Conservation (phyloP, 2,888 invertebrate species). For the Acanthosepion lycidas region DNA sequence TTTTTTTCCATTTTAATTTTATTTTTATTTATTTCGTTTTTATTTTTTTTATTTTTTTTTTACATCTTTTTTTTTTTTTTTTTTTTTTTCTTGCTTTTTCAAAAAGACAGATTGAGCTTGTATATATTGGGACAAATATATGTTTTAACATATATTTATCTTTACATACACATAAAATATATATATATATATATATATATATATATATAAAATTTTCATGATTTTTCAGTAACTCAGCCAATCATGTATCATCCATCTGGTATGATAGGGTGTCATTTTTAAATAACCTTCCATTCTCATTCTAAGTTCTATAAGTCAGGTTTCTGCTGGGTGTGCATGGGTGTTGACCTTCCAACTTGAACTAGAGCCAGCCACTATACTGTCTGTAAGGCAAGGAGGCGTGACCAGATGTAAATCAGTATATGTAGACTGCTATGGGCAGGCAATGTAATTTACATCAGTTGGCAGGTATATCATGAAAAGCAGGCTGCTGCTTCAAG, state of each 20-base stretch:
- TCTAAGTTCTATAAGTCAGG: constrained; percentile 44
- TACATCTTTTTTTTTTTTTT: background rate
- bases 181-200: background rate
- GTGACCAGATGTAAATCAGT: constrained; percentile 43
- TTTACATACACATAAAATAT: no score
- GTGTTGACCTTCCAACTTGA: constrained; percentile 42
- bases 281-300: constrained; percentile 24
- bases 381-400: background rate
- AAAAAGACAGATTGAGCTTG: constrained; percentile 37
- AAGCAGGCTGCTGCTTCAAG: constrained; percentile 34
- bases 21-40: background rate
- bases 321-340: constrained; percentile 46
- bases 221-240: constrained; percentile 36
- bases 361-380: constrained; percentile 41
- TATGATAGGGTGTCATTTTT: constrained; percentile 14
- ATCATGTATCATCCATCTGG: constrained; percentile 45
- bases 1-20: background rate
- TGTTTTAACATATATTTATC: constrained; percentile 38
- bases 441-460: constrained; percentile 39
- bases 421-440: constrained; percentile 5
- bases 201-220: background rate
- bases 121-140: constrained; percentile 41
- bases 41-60: background rate
- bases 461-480: constrained; percentile 41
- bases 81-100: constrained; percentile 12